Evolutionary conservation across 2,888 invertebrate species (phyloP).

Genomic region (Drosophila demipolita): DNA sequence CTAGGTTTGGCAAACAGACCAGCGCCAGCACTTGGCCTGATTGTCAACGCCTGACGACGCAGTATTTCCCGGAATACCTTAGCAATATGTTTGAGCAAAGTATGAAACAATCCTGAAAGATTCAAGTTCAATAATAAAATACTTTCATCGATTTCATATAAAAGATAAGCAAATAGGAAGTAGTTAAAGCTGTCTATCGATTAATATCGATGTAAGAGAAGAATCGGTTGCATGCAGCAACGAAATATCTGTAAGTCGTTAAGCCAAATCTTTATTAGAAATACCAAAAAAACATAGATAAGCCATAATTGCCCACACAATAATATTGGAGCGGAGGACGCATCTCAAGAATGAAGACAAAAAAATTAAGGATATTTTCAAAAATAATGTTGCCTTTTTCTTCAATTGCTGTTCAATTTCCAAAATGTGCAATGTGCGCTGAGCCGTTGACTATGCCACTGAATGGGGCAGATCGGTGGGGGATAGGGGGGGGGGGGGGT

Average conservation of each 20-base stretch:
- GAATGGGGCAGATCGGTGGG: not conserved
- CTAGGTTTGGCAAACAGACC: not conserved
- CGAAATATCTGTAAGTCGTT: too few relatives aligned
- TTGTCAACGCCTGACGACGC: constrained; percentile 48
- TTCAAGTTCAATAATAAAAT: too few relatives aligned
- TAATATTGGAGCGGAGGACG: too few relatives aligned
- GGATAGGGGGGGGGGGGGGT: not conserved
- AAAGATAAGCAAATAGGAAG: too few relatives aligned
- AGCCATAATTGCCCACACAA: too few relatives aligned
- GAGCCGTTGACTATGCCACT: not conserved
- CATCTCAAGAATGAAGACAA: not conserved
- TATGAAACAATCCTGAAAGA: not conserved
- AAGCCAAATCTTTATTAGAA: too few relatives aligned
- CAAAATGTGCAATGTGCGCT: constrained; percentile 44
- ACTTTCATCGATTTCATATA: too few relatives aligned
- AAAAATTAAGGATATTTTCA: constrained; percentile 26
- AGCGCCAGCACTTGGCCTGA: constrained; percentile 68
- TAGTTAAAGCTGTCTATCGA: too few relatives aligned
- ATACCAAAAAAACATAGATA: too few relatives aligned
- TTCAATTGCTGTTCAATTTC: constrained; percentile 60
- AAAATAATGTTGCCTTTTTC: constrained; percentile 44
- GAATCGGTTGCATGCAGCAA: too few relatives aligned
- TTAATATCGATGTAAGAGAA: too few relatives aligned
- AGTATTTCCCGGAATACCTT: constrained; percentile 20
- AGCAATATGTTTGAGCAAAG: not conserved